These are phyloP conservation scores for Tribolium madens DNA, from an alignment of 1,140 invertebrate genomes.

Conservation along the genomic window DNA sequence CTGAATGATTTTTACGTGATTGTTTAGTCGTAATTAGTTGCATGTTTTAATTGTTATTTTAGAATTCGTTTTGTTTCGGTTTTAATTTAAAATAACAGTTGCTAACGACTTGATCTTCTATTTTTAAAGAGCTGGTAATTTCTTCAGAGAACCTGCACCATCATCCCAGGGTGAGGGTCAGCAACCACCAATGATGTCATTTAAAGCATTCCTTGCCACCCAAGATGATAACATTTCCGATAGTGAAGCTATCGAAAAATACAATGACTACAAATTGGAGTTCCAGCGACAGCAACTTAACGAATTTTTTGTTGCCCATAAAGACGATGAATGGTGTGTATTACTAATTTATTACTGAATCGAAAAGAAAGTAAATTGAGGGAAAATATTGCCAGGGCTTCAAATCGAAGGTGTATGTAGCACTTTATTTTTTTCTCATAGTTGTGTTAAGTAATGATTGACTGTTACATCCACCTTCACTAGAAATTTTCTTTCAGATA, in stretches of 20 bases:
- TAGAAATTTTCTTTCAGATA: slow-evolving; percentile 21
- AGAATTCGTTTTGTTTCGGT: slow-evolving; percentile 13
- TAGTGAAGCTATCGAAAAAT: slow-evolving; percentile 96
- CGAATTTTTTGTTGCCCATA: slow-evolving; percentile 98
- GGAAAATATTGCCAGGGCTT: neutral
- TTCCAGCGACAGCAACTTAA: slow-evolving; percentile 96
- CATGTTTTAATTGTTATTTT: slow-evolving; percentile 12
- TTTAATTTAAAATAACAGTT: neutral
- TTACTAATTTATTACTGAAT: neutral
- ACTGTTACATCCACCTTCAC: slow-evolving; percentile 21
- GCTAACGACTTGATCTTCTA: slow-evolving; percentile 24
- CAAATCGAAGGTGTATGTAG: slow-evolving; percentile 34
- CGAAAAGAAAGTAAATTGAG: no score
- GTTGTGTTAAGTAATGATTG: neutral
- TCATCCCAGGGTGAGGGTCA: slow-evolving; percentile 68
- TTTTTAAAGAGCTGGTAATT: slow-evolving; percentile 60
- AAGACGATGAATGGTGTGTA: slow-evolving; percentile 99
- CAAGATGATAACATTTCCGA: slow-evolving; percentile 98
- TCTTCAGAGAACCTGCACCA: slow-evolving; percentile 61
- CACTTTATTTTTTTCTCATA: neutral
- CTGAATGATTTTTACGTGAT: no score
- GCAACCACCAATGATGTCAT: slow-evolving; percentile 95
- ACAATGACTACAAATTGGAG: slow-evolving; percentile 98
- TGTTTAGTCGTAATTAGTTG: neutral
- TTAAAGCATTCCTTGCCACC: slow-evolving; percentile 95